Conservation (phyloP, 1,140 invertebrate species). For the Akabosia matsudoensis region DNA sequence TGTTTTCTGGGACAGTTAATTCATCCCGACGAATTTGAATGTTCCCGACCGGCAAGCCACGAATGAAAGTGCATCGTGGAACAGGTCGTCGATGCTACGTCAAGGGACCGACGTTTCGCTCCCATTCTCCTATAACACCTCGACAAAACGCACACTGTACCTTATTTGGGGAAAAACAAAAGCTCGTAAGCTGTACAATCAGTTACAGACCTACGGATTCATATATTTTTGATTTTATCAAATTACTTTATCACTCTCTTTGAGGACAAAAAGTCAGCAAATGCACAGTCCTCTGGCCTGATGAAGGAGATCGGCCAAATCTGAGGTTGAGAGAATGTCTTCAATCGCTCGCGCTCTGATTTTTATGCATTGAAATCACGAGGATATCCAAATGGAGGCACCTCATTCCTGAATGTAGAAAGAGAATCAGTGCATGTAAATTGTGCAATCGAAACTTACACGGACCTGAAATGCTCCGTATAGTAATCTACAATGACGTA, state of each 20-base stretch:
- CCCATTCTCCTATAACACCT: constrained; percentile 69
- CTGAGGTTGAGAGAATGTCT: constrained; percentile 28
- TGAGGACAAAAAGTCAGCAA: constrained; percentile 78
- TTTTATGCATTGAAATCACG: constrained; percentile 31
- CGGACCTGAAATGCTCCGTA: too few species aligned
- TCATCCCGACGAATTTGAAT: constrained; percentile 35
- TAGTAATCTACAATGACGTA: too few species aligned
- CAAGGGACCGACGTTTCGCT: constrained; percentile 67
- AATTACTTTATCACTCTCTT: constrained; percentile 57
- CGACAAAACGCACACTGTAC: constrained; percentile 81
- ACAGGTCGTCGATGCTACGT: constrained; percentile 74
- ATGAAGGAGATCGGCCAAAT: constrained; percentile 63
- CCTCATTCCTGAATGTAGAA: background rate
- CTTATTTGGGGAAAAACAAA: constrained; percentile 47
- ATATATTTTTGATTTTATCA: background rate
- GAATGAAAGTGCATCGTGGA: constrained; percentile 63
- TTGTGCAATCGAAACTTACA: background rate
- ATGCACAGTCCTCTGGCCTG: constrained; percentile 66
- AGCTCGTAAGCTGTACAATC: too few species aligned
- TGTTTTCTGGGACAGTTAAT: background rate
- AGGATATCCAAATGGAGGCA: constrained; percentile 17
- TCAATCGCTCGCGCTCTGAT: constrained; percentile 33
- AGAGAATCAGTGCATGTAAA: background rate
- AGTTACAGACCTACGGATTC: too few species aligned
- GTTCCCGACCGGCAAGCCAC: constrained; percentile 43